Percentiles rank a stretch among this genome's conserved stretches.
Conservation (phyloP, 1,140 invertebrate species). For the Drosophila bocqueti region DNA sequence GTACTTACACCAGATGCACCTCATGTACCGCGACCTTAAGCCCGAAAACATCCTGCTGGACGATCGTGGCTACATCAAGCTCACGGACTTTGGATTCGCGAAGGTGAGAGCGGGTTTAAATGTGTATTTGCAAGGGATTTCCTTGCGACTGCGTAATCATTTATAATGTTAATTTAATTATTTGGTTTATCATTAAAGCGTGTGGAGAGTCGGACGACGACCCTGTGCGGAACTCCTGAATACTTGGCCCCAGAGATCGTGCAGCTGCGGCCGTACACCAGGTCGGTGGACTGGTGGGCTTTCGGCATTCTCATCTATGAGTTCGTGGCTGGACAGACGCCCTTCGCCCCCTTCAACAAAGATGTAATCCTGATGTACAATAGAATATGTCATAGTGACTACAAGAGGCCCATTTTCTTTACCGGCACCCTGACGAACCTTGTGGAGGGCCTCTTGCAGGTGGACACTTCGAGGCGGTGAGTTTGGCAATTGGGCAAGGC, state of each 20-base stretch:
- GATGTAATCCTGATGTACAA: conserved; percentile 96
- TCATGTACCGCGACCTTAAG: conserved; percentile 97
- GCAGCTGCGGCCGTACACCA: conserved; percentile 96
- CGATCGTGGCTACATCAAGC: conserved; percentile 92
- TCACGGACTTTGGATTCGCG: conserved; percentile 97
- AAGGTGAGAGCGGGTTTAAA: conserved; percentile 87
- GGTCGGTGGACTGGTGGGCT: conserved; percentile 99
- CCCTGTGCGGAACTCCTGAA: conserved; percentile 98
- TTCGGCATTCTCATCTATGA: conserved; percentile 94
- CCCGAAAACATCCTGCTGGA: conserved; percentile 99
- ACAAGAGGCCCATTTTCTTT: conserved; percentile 89
- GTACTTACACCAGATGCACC: conserved; percentile 95
- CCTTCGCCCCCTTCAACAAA: conserved; percentile 89
- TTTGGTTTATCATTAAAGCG: conserved; percentile 38
- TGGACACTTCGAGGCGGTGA: conserved; percentile 92
- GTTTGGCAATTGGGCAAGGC: neutral
- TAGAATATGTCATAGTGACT: conserved; percentile 91
- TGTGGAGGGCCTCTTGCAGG: conserved; percentile 92
- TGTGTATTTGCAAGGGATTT: too few species aligned
- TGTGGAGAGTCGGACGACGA: conserved; percentile 93
- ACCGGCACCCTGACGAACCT: conserved; percentile 92
- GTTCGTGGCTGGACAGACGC: conserved; percentile 92
- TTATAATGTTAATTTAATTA: conserved; percentile 24
- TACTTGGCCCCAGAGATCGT: conserved; percentile 98
- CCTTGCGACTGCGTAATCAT: too few species aligned